Evolutionary conservation across 2,113 vertebrate species (phyloP), one percentile per base, ranked within the genome.

Genomic region (Eurypyga helias): DNA sequence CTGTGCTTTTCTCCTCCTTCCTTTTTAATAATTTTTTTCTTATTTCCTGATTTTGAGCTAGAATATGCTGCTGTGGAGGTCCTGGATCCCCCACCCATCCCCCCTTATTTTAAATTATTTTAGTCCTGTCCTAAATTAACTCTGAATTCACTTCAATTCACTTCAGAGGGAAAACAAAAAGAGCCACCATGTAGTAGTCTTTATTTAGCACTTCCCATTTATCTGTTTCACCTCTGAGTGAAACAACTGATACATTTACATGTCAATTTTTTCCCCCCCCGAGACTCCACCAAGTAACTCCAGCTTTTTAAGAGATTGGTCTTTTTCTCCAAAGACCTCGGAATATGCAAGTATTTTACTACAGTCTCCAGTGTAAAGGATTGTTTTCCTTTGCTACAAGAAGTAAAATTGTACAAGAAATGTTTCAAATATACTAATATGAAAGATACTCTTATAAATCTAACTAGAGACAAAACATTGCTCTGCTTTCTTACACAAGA

Each of bases 111-210:
- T 17, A 52, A 34, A 6, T 34, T 2, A 76, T 38, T 84, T 87
- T 43, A 82, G 13, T 43, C 24, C 28, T 52, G 31, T 18, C 21
- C 12, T 79, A 46, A 77, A 69, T 34, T 60, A 91, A 57, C 2
- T 9, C 10, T 57, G 51, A 41, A 41, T 77, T 65, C 52, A 33
- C 13, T 84, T 52, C 17, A 18, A 26, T 52, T 57, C 43, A 49
- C 4, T 45, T 83, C 8, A 21, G 46, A 60, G 4, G 43, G 8
- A 11, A 7, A 51, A 24, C 4, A 33, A 64, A 49, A 67, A 76
- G 25, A n/a, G 7, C 0, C 9, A 58, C 5, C 16, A 33, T 0
- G 1, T 13, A 5, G 41, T 3, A 43, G 21, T 25, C 19, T 51
- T 58, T 38, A n/a, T 31, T 15, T 36, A 17, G 4, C 21, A 77